Conservation (phyloP, 2,113 vertebrate species). For the Astur gentilis region DNA sequence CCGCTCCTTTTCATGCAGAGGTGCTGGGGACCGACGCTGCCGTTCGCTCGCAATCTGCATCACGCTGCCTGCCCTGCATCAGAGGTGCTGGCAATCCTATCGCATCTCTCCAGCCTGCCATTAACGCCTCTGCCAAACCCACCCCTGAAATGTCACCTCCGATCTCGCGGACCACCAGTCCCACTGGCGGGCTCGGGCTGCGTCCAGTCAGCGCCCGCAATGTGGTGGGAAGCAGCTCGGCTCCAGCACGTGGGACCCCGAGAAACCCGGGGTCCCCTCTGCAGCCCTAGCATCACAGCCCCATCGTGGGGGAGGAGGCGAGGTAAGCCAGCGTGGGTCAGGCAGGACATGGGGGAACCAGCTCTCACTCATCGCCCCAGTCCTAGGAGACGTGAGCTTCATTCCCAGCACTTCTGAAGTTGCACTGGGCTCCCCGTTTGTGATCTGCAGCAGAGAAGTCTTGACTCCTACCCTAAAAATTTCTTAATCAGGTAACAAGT, state of each 20-base stretch:
- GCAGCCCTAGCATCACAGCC: background rate
- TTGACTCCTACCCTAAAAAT: background rate
- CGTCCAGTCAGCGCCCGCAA: fast-evolving
- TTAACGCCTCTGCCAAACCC: background rate
- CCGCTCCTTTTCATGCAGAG: background rate
- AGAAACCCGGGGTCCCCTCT: background rate
- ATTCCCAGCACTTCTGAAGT: background rate
- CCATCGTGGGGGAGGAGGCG: fast-evolving
- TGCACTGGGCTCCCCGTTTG: background rate
- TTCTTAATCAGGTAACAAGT: background rate
- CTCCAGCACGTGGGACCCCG: background rate
- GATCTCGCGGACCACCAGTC: fast-evolving
- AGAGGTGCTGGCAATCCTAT: background rate
- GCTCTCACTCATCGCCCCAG: background rate
- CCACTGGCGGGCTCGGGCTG: background rate
- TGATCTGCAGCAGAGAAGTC: background rate
- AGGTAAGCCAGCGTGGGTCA: background rate
- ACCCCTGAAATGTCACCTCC: background rate
- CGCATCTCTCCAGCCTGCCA: background rate
- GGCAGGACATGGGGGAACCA: background rate
- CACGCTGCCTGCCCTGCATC: background rate
- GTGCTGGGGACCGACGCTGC: background rate
- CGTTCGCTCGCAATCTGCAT: background rate
- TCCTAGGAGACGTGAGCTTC: background rate
- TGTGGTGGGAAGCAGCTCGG: background rate